Evolutionary conservation across 2,888 invertebrate genomes (phyloP).

Genomic region (Epistrophella euchroma): DNA sequence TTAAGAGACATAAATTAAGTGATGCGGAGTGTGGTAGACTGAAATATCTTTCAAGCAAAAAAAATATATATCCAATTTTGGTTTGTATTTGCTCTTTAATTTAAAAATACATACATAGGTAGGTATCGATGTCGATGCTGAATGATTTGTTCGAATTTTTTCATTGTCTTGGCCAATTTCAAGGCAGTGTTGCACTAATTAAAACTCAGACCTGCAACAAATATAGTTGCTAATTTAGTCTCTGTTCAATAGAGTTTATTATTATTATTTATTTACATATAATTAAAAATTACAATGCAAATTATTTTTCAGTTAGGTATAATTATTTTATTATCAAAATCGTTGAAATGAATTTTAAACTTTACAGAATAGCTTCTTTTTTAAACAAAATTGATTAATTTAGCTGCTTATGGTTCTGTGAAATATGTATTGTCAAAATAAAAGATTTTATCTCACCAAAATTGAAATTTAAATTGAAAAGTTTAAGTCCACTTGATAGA

Average conservation of each 20-base stretch:
- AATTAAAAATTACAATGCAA: no score
- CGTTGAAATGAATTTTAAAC: no score
- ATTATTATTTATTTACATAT: no score
- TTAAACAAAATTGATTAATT: no score
- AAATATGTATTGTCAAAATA: no score
- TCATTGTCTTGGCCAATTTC: constrained; percentile 17
- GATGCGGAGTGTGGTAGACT: background rate
- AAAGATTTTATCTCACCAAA: no score
- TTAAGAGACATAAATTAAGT: background rate
- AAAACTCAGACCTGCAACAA: background rate
- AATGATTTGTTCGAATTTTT: constrained; percentile 16
- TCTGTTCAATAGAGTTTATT: background rate
- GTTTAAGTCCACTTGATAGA: no score
- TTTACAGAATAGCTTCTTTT: no score
- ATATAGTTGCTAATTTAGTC: constrained; percentile 1
- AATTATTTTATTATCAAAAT: no score
- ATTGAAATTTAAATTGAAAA: no score
- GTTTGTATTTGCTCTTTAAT: constrained; percentile 16
- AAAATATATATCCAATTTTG: background rate
- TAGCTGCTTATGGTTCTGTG: no score
- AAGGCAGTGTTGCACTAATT: constrained; percentile 2
- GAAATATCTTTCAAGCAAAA: background rate
- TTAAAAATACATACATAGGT: background rate
- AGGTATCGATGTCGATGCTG: background rate
- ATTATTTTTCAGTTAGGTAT: no score